phyloP scores from a whole-genome alignment of 1,140 invertebrate species.

The Pogonomyrmex barbatus region DNA sequence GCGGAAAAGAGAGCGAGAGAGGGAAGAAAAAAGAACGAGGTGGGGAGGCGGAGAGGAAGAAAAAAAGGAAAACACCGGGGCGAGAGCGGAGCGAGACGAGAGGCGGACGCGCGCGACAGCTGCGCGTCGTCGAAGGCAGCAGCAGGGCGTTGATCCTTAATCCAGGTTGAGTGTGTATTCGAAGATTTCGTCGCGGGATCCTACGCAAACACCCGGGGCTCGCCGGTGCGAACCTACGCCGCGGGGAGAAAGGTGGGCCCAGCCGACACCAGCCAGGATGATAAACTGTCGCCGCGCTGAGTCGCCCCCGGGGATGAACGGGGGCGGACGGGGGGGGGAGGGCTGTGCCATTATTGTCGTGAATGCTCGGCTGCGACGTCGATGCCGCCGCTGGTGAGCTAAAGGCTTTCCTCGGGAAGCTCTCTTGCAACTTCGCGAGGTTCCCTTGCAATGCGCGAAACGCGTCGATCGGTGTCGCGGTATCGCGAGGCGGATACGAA shows the following conservation, averaged over 20 bases:
- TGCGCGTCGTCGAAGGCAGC: conserved; percentile 36
- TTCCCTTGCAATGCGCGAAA: neutral
- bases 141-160: conserved; percentile 60
- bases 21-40: neutral
- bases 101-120: conserved; percentile 37
- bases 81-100: neutral
- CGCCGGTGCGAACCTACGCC: conserved; percentile 57
- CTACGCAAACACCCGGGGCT: conserved; percentile 60
- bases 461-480: neutral
- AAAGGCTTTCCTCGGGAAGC: conserved; percentile 16
- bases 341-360: conserved; percentile 44
- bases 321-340: neutral
- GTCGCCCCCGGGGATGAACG: conserved; percentile 5
- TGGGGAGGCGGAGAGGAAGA: neutral
- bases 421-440: neutral
- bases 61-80: neutral
- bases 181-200: conserved; percentile 48
- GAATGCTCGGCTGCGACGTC: conserved; percentile 48
- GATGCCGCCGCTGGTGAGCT: conserved; percentile 1
- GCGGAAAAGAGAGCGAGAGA: conserved; percentile 20
- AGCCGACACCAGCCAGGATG: conserved; percentile 39
- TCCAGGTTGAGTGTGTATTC: conserved; percentile 47
- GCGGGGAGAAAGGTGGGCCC: conserved; percentile 56
- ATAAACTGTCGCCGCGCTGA: conserved; percentile 59
- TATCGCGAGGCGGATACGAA: neutral